Evolutionary conservation across 2,888 invertebrate genomes (phyloP), one percentile per base, ranked within the genome.

Genomic region (Cactoblastis cactorum): DNA sequence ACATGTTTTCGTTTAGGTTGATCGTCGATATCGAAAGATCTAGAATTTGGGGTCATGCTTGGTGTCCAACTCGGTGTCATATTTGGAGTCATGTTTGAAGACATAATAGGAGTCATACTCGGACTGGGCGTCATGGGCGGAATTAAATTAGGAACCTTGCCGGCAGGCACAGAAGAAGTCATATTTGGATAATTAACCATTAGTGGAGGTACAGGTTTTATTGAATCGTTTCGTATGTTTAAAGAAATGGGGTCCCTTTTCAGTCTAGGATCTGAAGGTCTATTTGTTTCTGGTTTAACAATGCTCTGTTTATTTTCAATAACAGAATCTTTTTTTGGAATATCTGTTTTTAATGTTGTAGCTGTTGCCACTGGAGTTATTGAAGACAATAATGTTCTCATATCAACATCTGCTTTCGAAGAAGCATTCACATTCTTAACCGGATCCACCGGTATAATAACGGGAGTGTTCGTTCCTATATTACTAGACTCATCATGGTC

Each of bases 361-460:
- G 53, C 49, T 6, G 15, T 24, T 11, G 49, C 15, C 43, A 51
- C 54, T 6, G 61, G 51, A 38, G 74, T 65, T 45, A 65, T 28
- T 19, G 56, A 53, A 32, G 75, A 63, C 24, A 63, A 50, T 49
- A 76, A 53, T 37, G 63, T 69, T 65, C 88, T 78, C 84, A 89
- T 86, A 59, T 89, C 88, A 35, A 84, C 55, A 60, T 89, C 88
- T 24, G 54, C 24, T 58, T 69, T 76, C 12, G 71, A 59, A 52
- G 52, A 59, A 3, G 59, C 61, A 15, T 61, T 51, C 12, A 58
- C 32, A 3, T 65, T 51, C 59, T 81, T 76, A 1, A 84, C 63
- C n/a, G 84, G 84, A 55, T 88, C 86, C 19, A 54, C 69, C 1
- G 88, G 87, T 64, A 86, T 88, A 52, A 88, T 80, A 14, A 87